Base-by-base conservation (phyloP, 2,888 invertebrate genomes). In the Parnassius apollo region DNA sequence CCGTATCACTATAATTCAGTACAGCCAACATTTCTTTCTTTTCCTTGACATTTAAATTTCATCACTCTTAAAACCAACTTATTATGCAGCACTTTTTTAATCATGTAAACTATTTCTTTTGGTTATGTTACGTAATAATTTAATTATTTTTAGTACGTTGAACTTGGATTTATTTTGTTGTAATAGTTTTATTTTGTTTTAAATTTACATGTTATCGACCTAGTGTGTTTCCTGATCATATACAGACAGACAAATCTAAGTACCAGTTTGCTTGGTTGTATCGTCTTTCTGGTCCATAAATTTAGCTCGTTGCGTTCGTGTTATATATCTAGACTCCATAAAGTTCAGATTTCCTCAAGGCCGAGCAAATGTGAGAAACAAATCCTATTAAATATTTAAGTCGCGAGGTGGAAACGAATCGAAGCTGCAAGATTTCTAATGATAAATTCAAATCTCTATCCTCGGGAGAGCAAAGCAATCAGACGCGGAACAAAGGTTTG, bases 391-490 rank as follows among this genome's bases (percentile, higher is more conserved):
- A 87, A 88, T 88, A 86, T 86, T 88, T 85, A 77, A 87, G 78
- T 9, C 42, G 25, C 42, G 42, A 56, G 53, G 42, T 55, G 57
- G 51, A 42, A 64, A 49, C 78, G 74, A 81, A 80, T 80, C 78
- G 80, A 77, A 75, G 74, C 73, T 68, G 70, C 71, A 75, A 77
- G 75, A 77, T 75, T 75, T 80, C 82, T 86, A 86, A 87, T 87
- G 87, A 87, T 88, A 90, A 86, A 90, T 88, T 89, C 88, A 88
- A 88, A 88, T 88, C 83, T 78, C 76, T 73, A 79, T 75, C 75
- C 85, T 77, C 77, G 65, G 42, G 86, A 81, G 87, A 83, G 83
- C 84, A 82, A 85, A 83, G 88, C 88, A 88, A 89, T 89, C 88
- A 87, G 83, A 79, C 80, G 78, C 74, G 76, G 81, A 77, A 83